These are phyloP conservation scores for Zaprionus lineosus DNA, from an alignment of 2,888 invertebrate genomes.

Conservation along the genomic window DNA sequence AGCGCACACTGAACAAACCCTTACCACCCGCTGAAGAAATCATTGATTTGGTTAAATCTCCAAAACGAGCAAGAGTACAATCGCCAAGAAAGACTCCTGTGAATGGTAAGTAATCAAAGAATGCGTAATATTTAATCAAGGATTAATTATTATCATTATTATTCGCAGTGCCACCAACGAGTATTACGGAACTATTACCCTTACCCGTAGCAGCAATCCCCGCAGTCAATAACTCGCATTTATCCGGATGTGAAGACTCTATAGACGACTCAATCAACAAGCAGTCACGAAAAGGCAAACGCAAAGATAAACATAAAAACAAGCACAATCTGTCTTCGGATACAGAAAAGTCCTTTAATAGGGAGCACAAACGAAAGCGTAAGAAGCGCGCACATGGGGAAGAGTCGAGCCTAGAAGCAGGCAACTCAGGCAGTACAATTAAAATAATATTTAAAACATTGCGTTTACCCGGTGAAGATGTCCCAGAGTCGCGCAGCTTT, in stretches of 20 bases:
- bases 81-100: slow-evolving; percentile 62
- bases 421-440: slow-evolving; percentile 84
- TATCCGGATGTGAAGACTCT: slow-evolving; percentile 59
- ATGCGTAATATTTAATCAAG: background rate
- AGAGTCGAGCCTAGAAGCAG: slow-evolving; percentile 53
- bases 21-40: slow-evolving; percentile 40
- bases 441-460: slow-evolving; percentile 87
- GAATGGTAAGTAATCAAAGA: slow-evolving; percentile 41
- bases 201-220: slow-evolving; percentile 30
- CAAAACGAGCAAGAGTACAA: slow-evolving; percentile 54
- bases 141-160: background rate
- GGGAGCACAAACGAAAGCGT: slow-evolving; percentile 90
- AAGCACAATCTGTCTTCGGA: slow-evolving; percentile 84
- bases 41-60: slow-evolving; percentile 47
- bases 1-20: slow-evolving; percentile 50
- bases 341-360: slow-evolving; percentile 86
- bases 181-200: slow-evolving; percentile 34
- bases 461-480: slow-evolving; percentile 85
- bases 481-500: slow-evolving; percentile 91
- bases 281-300: slow-evolving; percentile 85
- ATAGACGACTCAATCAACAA: slow-evolving; percentile 63
- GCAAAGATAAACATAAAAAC: slow-evolving; percentile 90
- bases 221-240: slow-evolving; percentile 31
- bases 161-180: slow-evolving; percentile 21
- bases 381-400: slow-evolving; percentile 88